phyloP scores from a whole-genome alignment of 1,140 invertebrate genomes.

The Amyelois transitella region DNA sequence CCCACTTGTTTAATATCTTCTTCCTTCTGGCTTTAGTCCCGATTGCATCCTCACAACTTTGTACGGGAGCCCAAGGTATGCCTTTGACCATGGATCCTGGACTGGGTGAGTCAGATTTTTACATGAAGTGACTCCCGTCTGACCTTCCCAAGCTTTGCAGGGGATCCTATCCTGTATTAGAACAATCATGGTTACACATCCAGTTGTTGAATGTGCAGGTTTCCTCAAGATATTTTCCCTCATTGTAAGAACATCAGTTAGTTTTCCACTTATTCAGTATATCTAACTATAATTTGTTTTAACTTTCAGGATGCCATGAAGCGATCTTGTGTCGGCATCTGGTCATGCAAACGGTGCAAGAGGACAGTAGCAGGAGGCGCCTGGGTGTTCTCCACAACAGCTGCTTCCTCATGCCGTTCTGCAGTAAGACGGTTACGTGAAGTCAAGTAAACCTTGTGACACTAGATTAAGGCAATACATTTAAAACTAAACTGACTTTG shows the following conservation, averaged over 20 bases:
- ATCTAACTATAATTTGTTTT: conserved; percentile 1
- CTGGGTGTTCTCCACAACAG: conserved; percentile 97
- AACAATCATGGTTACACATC: too few relatives aligned
- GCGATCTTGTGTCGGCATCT: conserved; percentile 97
- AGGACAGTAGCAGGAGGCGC: conserved; percentile 96
- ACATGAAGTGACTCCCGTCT: too few relatives aligned
- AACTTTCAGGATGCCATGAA: conserved; percentile 95
- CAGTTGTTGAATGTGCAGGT: background rate
- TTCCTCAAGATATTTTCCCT: too few relatives aligned
- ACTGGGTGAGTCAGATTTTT: too few relatives aligned
- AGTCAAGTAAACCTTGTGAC: conserved; percentile 85
- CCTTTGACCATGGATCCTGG: too few relatives aligned
- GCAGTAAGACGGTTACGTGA: conserved; percentile 97
- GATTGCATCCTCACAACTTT: too few relatives aligned
- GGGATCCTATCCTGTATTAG: too few relatives aligned
- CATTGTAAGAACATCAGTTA: background rate
- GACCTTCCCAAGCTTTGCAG: too few relatives aligned
- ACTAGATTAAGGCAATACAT: conserved; percentile 62
- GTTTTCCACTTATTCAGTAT: background rate
- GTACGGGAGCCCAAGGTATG: too few relatives aligned
- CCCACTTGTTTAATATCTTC: too few relatives aligned
- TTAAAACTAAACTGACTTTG: conserved; percentile 33
- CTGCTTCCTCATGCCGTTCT: conserved; percentile 95
- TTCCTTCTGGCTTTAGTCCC: too few relatives aligned
- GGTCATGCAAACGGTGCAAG: conserved; percentile 97